Evolutionary conservation across 2,797 vertebrate genomes (phyloP).

Genomic region (Sebastiscus albofasciatus): DNA sequence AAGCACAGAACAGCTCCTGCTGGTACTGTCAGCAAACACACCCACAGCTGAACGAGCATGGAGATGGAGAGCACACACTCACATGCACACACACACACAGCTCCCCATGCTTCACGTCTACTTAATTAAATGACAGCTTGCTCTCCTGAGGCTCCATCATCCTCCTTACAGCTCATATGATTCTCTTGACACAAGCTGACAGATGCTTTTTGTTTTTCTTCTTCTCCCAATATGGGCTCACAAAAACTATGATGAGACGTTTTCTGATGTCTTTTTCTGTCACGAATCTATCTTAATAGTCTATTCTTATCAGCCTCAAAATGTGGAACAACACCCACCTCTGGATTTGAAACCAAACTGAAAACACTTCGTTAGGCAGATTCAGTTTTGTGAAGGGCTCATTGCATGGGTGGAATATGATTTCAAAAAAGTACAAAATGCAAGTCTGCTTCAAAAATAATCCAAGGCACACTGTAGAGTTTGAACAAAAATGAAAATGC

Average conservation of each 20-base stretch:
- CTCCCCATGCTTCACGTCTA: constrained; percentile 29
- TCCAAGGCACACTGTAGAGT: too few species aligned
- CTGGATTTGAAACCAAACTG: not conserved
- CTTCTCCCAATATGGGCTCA: constrained; percentile 11
- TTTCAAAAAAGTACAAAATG: too few species aligned
- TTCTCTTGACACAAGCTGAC: constrained; percentile 31
- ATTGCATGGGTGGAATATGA: too few species aligned
- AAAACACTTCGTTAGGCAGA: not conserved
- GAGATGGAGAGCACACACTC: not conserved
- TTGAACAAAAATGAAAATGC: too few species aligned
- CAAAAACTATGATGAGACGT: constrained; percentile 13
- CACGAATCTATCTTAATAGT: not conserved
- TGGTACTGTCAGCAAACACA: constrained; percentile 25
- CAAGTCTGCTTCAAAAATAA: too few species aligned
- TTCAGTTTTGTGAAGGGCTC: too few species aligned
- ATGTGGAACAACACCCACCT: not conserved
- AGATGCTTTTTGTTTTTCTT: not conserved
- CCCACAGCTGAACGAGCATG: constrained; percentile 2
- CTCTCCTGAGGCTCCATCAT: constrained; percentile 57
- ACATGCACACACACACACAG: not conserved
- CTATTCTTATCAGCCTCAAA: constrained; percentile 23
- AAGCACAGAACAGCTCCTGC: constrained; percentile 26
- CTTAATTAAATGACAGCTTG: constrained; percentile 68
- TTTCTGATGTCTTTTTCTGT: constrained; percentile 24
- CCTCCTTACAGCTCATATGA: constrained; percentile 30